These are phyloP conservation scores for Tubulanus polymorphus DNA, from an alignment of 2,888 invertebrate genomes.

Conservation along the genomic window DNA sequence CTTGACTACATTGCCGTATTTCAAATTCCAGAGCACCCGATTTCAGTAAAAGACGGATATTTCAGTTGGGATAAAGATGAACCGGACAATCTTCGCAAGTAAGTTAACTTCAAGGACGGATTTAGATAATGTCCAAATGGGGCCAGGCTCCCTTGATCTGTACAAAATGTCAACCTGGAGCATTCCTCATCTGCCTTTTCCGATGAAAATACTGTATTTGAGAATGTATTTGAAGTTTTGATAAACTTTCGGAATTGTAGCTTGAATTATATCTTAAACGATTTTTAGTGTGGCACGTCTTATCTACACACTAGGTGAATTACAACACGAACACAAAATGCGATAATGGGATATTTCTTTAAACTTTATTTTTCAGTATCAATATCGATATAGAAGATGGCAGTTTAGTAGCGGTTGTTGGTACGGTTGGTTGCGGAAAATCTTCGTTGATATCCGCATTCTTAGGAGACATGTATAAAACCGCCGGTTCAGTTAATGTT, in stretches of 20 bases:
- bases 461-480: slow-evolving; percentile 85
- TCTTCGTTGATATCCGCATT: slow-evolving; percentile 78
- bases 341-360: no score
- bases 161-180: no score
- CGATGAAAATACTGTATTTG: no score
- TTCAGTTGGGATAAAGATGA: slow-evolving; percentile 78
- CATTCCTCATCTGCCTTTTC: no score
- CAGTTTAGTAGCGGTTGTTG: slow-evolving; percentile 55
- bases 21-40: slow-evolving; percentile 64
- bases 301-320: no score
- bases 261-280: no score
- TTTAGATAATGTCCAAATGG: background rate
- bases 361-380: slow-evolving; percentile 24
- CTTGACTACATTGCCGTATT: no score
- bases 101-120: slow-evolving; percentile 17
- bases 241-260: no score
- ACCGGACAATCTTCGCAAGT: slow-evolving; percentile 32
- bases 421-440: slow-evolving; percentile 57
- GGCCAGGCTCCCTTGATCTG: background rate
- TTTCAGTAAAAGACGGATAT: slow-evolving; percentile 80
- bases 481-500: slow-evolving; percentile 75
- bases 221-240: no score
- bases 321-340: no score
- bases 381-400: slow-evolving; percentile 37
- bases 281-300: no score